These are phyloP conservation scores for Plagiodera versicolora DNA, from an alignment of 2,888 invertebrate species.

Conservation along the genomic window DNA sequence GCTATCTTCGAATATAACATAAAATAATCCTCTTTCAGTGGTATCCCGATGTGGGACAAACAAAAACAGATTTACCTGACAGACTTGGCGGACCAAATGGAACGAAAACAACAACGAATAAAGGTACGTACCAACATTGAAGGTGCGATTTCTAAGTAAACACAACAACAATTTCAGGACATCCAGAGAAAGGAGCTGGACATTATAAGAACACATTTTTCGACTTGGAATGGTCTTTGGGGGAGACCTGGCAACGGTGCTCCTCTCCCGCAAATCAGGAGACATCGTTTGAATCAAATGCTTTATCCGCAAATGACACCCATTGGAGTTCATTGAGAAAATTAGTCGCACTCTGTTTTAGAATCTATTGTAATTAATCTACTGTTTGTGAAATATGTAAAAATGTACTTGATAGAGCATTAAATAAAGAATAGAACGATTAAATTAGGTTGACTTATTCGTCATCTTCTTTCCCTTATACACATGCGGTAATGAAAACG, in stretches of 20 bases:
- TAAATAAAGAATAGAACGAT: no score
- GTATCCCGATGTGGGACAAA: slow-evolving; percentile 43
- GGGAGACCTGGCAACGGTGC: slow-evolving; percentile 77
- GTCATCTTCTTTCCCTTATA: no score
- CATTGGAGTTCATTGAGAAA: slow-evolving; percentile 36
- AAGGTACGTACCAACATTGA: no score
- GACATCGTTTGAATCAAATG: slow-evolving; percentile 46
- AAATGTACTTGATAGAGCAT: no score
- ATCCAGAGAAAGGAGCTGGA: slow-evolving; percentile 65
- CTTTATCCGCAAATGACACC: slow-evolving; percentile 49
- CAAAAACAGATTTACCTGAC: slow-evolving; percentile 56
- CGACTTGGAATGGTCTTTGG: slow-evolving; percentile 78
- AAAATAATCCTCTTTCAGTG: slow-evolving; percentile 31
- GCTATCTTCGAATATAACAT: no score
- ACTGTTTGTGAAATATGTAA: no score
- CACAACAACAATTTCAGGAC: slow-evolving; percentile 63
- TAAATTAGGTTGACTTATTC: no score
- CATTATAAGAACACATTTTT: slow-evolving; percentile 69
- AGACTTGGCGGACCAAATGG: slow-evolving; percentile 60
- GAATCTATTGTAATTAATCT: background rate
- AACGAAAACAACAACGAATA: slow-evolving; percentile 54
- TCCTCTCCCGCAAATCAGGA: slow-evolving; percentile 45
- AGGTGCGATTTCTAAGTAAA: no score
- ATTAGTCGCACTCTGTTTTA: background rate
- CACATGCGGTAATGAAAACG: background rate